Base-by-base conservation (phyloP, 2,888 invertebrate species). In the Isoperla grammatica region DNA sequence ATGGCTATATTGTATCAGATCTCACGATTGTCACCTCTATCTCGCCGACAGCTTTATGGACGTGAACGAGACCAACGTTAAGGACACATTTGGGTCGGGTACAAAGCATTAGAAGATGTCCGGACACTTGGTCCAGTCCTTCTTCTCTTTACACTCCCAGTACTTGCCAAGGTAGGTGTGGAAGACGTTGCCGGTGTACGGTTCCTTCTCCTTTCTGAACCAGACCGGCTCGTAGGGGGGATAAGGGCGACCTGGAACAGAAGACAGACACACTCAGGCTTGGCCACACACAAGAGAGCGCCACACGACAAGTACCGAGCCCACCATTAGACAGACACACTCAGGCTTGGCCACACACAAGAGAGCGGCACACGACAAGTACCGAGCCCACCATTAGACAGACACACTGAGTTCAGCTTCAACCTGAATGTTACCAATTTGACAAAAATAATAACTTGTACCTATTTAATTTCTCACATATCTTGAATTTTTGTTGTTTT, bases 111-210 rank as follows among this genome's bases (percentile, higher is more conserved):
- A 74, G 70, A 86, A 96, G 74, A 99, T 95, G 75, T 93, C 86
- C 46, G 97, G 97, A 79, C 97, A 97, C 69, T 75, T 77, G 59
- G 81, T 74, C 97, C 98, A 99, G 74, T 97, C 90, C 72, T 86
- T 84, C 68, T 82, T 84, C 66, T 82, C 82, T 79, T 98, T 99
- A 75, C 86, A 84, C 63, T 89, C 82, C 99, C 99, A 99, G 78
- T 99, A 99, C 67, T 86, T 85, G 67, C 89, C 87, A 68, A 84
- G 89, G 79, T 86, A 97, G 64, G 88, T 81, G 74, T 96, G 94
- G 65, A 90, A 85, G 57, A 86, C 82, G 64, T 79, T 84, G 15
- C 80, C 80, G 9, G 81, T 81, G 40, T 73, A 71, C 0, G 75
- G 72, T 71, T 92, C 91, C 70, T 86, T 84, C 69, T 86, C 83